Percentiles rank a stretch among this genome's conserved stretches.
Conservation (phyloP, 2,113 vertebrate species). For the Azemiops feae region DNA sequence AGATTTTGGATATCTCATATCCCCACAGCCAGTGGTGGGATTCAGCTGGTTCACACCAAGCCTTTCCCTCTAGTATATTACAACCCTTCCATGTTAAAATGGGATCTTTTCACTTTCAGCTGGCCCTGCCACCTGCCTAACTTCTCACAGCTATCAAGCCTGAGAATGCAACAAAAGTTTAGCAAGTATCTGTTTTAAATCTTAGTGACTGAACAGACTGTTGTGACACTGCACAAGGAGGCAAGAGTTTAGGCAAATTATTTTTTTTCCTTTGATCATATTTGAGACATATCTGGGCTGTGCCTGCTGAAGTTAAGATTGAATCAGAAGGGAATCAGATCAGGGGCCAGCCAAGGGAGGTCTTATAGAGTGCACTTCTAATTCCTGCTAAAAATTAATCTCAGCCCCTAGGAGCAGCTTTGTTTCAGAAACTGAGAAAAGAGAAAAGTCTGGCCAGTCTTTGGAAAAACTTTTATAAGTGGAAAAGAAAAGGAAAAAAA, state of each 20-base stretch:
- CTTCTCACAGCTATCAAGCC: not conserved
- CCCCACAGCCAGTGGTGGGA: too few relatives aligned
- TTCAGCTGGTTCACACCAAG: too few relatives aligned
- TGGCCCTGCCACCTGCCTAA: too few relatives aligned
- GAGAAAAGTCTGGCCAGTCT: too few relatives aligned
- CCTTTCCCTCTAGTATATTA: not conserved
- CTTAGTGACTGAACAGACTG: not conserved
- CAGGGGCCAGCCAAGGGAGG: not conserved
- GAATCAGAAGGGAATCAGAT: not conserved
- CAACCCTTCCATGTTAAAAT: not conserved
- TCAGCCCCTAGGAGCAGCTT: not conserved
- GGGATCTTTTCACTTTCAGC: not conserved
- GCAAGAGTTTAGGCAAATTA: not conserved
- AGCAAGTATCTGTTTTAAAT: not conserved
- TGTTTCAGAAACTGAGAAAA: not conserved
- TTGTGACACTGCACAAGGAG: not conserved
- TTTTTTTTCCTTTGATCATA: not conserved
- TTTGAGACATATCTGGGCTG: constrained; percentile 2
- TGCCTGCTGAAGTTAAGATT: not conserved
- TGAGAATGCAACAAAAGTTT: not conserved
- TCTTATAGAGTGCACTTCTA: not conserved
- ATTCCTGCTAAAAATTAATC: not conserved
- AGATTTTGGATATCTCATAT: not conserved
- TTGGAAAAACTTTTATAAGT: not conserved
- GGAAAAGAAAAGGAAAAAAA: not conserved